phyloP scores from a whole-genome alignment of 2,888 invertebrate species.

The Xanthorhoe designata region DNA sequence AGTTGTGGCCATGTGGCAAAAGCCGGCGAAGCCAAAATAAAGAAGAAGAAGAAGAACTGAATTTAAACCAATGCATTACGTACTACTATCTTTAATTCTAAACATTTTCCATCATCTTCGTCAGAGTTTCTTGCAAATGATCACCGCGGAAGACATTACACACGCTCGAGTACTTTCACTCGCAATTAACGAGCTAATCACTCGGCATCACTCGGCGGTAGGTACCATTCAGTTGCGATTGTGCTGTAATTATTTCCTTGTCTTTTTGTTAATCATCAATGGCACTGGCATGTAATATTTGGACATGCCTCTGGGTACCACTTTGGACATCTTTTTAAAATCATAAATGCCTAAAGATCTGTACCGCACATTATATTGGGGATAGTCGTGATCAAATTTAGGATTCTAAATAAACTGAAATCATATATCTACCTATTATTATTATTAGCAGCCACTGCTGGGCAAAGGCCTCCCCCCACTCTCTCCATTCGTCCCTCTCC shows the following conservation, averaged over 20 bases:
- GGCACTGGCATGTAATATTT: not conserved
- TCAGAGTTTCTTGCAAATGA: slow-evolving; percentile 9
- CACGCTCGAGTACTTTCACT: slow-evolving; percentile 35
- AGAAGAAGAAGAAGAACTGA: too few species aligned
- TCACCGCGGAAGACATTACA: slow-evolving; percentile 41
- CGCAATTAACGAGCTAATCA: slow-evolving; percentile 32
- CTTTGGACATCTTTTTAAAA: not conserved
- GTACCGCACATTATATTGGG: too few species aligned
- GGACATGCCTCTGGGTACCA: not conserved
- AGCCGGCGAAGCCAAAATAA: too few species aligned
- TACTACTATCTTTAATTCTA: not conserved
- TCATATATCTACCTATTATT: too few species aligned
- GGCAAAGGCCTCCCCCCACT: too few species aligned
- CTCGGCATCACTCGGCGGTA: slow-evolving; percentile 22
- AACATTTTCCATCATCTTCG: not conserved
- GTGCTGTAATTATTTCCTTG: slow-evolving; percentile 33
- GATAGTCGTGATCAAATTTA: too few species aligned
- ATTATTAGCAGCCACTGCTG: too few species aligned
- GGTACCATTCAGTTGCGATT: slow-evolving; percentile 26
- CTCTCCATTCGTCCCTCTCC: too few species aligned
- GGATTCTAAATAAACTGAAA: too few species aligned
- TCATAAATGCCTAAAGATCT: too few species aligned
- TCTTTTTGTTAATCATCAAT: slow-evolving; percentile 17
- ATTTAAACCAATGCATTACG: too few species aligned
- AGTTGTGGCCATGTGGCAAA: too few species aligned